Conservation (phyloP, 1,140 invertebrate species). For the Limonius californicus region DNA sequence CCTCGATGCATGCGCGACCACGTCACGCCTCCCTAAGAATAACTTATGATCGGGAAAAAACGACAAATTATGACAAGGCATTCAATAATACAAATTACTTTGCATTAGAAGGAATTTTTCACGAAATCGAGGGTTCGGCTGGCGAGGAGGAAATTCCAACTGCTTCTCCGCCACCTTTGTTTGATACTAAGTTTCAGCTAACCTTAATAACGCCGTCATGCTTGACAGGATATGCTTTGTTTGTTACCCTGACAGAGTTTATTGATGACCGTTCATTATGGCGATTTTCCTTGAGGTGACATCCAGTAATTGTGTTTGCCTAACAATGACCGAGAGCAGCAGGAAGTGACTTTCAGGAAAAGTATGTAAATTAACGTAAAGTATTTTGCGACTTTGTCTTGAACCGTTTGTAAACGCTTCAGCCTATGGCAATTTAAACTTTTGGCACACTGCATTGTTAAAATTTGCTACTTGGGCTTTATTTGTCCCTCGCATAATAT, state of each 20-base stretch:
- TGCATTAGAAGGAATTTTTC: not conserved
- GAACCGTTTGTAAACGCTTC: no score
- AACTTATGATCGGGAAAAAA: not conserved
- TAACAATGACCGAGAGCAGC: slow-evolving; percentile 7
- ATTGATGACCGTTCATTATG: slow-evolving; percentile 15
- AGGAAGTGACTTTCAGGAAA: not conserved
- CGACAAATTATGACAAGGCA: not conserved
- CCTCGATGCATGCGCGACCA: not conserved
- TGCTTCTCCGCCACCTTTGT: slow-evolving; percentile 5
- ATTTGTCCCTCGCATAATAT: no score
- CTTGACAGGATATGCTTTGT: slow-evolving; percentile 9
- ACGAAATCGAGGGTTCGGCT: not conserved
- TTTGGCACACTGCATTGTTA: no score
- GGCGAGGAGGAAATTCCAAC: not conserved
- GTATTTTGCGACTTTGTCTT: not conserved
- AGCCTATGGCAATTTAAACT: no score
- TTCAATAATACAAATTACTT: not conserved
- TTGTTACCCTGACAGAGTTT: slow-evolving; percentile 2
- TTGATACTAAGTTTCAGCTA: not conserved
- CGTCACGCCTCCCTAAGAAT: not conserved
- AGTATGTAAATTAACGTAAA: slow-evolving; percentile 12
- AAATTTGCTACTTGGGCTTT: no score
- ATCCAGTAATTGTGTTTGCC: slow-evolving; percentile 9
- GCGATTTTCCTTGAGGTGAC: slow-evolving; percentile 11
- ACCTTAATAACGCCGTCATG: slow-evolving; percentile 9